phyloP scores from a whole-genome alignment of 2,113 vertebrate species.

The Aix galericulata region DNA sequence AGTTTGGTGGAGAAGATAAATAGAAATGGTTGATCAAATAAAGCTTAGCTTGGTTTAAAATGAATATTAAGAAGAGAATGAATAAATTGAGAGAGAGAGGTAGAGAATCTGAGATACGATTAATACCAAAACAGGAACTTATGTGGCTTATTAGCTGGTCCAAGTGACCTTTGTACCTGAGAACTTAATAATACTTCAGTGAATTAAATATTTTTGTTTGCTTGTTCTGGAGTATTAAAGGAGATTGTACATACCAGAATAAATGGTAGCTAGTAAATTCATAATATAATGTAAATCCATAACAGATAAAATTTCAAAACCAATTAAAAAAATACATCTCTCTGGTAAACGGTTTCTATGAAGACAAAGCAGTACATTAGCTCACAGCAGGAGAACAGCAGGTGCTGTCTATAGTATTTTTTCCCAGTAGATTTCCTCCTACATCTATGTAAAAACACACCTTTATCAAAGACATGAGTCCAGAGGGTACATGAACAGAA shows the following conservation, averaged over 20 bases:
- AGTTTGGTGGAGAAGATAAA: not conserved
- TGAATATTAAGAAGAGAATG: not conserved
- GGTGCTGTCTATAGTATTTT: not conserved
- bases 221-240: not conserved
- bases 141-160: not conserved
- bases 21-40: not conserved
- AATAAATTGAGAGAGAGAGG: not conserved
- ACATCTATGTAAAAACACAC: not conserved
- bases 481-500: not conserved
- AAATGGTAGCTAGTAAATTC: not conserved
- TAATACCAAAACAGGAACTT: not conserved
- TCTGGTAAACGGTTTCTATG: not conserved
- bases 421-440: not conserved
- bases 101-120: not conserved
- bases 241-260: not conserved
- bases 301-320: not conserved
- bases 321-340: accelerated
- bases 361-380: not conserved
- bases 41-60: not conserved
- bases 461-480: not conserved
- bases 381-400: not conserved
- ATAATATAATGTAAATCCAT: not conserved
- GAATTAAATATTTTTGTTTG: not conserved
- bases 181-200: not conserved
- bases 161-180: not conserved